Evolutionary conservation across 2,888 invertebrate species (phyloP), one percentile per base, ranked within the genome.

Genomic region (Rhodophaea formosa): DNA sequence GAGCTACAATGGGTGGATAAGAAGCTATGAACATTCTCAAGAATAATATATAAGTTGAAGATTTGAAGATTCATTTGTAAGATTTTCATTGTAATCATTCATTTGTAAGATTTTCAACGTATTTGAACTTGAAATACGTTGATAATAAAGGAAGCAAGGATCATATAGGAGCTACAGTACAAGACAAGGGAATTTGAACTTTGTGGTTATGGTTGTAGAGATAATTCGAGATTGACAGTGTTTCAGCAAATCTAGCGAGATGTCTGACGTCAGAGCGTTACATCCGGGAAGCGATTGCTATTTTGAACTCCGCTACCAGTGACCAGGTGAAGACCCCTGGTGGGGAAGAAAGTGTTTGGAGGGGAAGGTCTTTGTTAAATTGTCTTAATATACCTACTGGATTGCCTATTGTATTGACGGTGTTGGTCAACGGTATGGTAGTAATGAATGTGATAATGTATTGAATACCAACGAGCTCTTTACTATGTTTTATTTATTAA

Each of bases 241-340:
- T 74, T 78, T 80, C 76, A 73, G 76, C 77, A 80, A 82, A 79
- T 82, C 80, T 75, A 75, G 69, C 72, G 79, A 87, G 84, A 85
- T 87, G 77, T 63, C 66, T 86, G 88, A 88, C 87, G 88, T 86
- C 84, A 85, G 72, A 72, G 67, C 62, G 68, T 62, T 62, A 84
- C 86, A 88, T 89, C 88, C 88, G 88, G 88, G 88, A 89, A 88
- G 86, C 83, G 73, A 80, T 69, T 77, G 85, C 84, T 86, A 86
- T 87, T 86, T 86, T 77, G 72, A 84, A 79, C 76, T 62, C 66
- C 58, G n/a, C 32, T 8, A 62, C 55, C 60, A 42, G 30, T 59
- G 67, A 62, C 77, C 75, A 72, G 69, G 51, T 14, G 23, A 45
- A 60, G 70, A 71, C 57, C 67, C 59, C 57, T 60, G 35, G 7